A percentile compares a stretch with the other conserved stretches of the same genome.
Evolutionary conservation across 2,797 vertebrate species (phyloP).

Genomic region (Pachyuromys duprasi): DNA sequence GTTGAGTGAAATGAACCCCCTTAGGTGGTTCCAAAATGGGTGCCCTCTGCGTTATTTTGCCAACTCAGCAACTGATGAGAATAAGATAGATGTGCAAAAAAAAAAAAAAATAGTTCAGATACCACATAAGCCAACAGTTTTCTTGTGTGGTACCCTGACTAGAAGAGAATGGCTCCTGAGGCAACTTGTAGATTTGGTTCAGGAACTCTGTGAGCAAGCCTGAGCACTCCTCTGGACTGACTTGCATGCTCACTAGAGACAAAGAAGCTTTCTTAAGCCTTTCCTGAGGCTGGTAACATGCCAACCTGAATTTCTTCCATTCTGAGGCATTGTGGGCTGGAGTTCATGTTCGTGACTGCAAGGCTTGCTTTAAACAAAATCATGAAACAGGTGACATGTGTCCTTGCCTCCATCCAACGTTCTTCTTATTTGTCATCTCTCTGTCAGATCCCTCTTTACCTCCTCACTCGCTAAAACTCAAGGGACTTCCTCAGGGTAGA

Average conservation of each 20-base stretch:
- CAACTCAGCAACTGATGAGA: background rate
- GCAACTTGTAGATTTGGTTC: background rate
- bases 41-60: background rate
- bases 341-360: background rate
- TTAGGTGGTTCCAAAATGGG: background rate
- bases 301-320: background rate
- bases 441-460: background rate
- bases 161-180: background rate
- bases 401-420: background rate
- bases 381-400: background rate
- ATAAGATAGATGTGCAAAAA: background rate
- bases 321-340: background rate
- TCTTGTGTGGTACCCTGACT: background rate
- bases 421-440: background rate
- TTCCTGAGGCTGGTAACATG: background rate
- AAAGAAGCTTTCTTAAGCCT: background rate
- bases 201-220: background rate
- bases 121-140: background rate
- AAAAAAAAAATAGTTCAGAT: too few relatives aligned
- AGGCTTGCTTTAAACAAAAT: conserved; percentile 29
- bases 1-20: background rate
- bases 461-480: background rate
- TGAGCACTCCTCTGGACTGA: background rate
- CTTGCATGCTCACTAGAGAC: background rate
- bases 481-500: background rate